Percentiles rank a stretch among this genome's conserved stretches.
Conservation (phyloP, 2,888 invertebrate species). For the Pseudococcus longispinus region DNA sequence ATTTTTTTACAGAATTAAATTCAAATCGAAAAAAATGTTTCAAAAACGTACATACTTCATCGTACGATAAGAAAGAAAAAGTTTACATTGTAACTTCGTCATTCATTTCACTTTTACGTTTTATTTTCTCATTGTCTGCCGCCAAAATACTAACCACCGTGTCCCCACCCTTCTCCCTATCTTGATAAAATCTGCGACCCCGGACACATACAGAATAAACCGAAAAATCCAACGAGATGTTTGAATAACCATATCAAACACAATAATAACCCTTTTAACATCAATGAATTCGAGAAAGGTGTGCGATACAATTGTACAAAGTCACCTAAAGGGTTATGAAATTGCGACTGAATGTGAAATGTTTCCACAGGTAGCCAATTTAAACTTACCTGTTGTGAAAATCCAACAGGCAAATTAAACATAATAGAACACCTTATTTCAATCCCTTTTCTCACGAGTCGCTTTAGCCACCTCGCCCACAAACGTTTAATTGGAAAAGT, state of each 20-base stretch:
- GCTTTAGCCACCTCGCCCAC: neutral
- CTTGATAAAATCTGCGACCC: neutral
- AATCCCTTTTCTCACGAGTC: neutral
- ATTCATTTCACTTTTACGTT: neutral
- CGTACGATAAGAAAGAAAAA: neutral
- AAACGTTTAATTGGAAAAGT: neutral
- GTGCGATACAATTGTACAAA: neutral
- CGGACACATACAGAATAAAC: neutral
- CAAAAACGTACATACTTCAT: neutral
- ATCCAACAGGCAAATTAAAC: neutral
- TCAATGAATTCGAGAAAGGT: neutral
- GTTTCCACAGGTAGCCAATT: neutral
- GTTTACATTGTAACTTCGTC: neutral
- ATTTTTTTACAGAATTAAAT: neutral
- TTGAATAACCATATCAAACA: neutral
- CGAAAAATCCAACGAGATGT: neutral
- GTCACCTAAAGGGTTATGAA: neutral
- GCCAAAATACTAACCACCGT: neutral
- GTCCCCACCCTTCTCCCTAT: neutral
- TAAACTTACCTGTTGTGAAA: neutral
- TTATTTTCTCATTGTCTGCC: neutral
- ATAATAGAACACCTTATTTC: constrained; percentile 1
- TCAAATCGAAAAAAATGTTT: neutral
- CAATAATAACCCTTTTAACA: neutral
- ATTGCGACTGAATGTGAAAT: neutral